Evolutionary conservation across 2,797 vertebrate genomes (phyloP).

Genomic region (Lacerta bilineata): DNA sequence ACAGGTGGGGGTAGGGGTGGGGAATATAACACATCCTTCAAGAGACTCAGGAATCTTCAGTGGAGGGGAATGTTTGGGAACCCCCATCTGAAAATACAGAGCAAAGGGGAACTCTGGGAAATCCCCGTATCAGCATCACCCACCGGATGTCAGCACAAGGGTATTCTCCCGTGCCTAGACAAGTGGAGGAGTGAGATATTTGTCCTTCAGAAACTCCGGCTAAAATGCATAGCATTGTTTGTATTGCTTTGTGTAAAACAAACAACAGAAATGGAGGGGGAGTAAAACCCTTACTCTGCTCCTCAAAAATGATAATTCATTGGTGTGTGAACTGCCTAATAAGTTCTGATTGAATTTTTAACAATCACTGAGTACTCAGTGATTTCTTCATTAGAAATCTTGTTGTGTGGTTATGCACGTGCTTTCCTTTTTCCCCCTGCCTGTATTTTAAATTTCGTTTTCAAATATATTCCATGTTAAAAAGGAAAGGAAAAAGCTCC

Average conservation of each 20-base stretch:
- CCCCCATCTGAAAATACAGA: not conserved
- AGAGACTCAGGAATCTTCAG: too few relatives aligned
- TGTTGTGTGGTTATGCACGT: not conserved
- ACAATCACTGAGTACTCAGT: not conserved
- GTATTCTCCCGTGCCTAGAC: not conserved
- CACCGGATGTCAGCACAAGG: not conserved
- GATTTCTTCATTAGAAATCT: not conserved
- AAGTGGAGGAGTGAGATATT: not conserved
- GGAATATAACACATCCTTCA: too few relatives aligned
- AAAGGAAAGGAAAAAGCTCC: not conserved
- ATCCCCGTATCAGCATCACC: not conserved
- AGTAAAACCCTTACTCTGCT: not conserved
- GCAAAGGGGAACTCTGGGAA: not conserved
- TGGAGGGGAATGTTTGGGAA: too few relatives aligned
- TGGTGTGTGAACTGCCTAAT: not conserved
- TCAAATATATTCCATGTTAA: not conserved
- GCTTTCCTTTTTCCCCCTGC: not conserved
- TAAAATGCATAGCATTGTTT: not conserved
- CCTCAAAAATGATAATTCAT: not conserved
- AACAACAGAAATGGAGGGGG: not conserved
- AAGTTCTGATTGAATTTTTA: not conserved
- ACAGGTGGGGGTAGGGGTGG: too few relatives aligned
- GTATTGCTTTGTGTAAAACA: not conserved
- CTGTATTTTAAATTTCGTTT: not conserved
- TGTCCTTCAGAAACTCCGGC: conserved; percentile 1